These are phyloP conservation scores for Andrena bicolor DNA, from an alignment of 2,888 invertebrate genomes.

Conservation along the genomic window DNA sequence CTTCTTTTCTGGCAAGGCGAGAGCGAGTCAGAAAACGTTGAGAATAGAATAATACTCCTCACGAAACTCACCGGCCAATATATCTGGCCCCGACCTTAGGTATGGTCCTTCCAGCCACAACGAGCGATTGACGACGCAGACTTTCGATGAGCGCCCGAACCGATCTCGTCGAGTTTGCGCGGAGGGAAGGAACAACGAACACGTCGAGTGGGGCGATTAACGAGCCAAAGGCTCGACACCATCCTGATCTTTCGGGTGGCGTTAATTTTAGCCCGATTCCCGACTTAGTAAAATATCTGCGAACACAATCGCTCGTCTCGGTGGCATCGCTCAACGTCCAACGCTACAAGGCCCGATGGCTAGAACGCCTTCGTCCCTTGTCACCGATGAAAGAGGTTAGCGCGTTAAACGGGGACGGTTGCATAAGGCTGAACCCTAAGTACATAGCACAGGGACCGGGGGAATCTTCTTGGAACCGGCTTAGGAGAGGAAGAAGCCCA, in stretches of 20 bases:
- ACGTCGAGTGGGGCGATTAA: constrained; percentile 46
- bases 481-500: constrained; percentile 16
- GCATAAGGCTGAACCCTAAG: constrained; percentile 66
- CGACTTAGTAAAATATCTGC: constrained; percentile 77
- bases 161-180: constrained; percentile 9
- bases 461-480: constrained; percentile 37
- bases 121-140: neutral
- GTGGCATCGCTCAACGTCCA: constrained; percentile 84
- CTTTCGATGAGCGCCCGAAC: neutral
- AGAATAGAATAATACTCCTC: too few relatives aligned
- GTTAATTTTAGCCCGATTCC: constrained; percentile 78
- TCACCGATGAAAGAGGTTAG: constrained; percentile 70
- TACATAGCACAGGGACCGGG: constrained; percentile 8
- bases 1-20: too few relatives aligned
- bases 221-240: constrained; percentile 49
- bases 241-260: constrained; percentile 34
- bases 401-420: constrained; percentile 68
- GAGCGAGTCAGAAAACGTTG: too few relatives aligned
- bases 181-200: neutral
- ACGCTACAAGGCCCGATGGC: constrained; percentile 82
- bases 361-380: constrained; percentile 75
- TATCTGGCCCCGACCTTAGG: too few relatives aligned
- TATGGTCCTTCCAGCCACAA: neutral
- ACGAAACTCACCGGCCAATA: too few relatives aligned
- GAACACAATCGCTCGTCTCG: constrained; percentile 83